phyloP scores from a whole-genome alignment of 2,113 vertebrate species.

The Catharus fuscescens region DNA sequence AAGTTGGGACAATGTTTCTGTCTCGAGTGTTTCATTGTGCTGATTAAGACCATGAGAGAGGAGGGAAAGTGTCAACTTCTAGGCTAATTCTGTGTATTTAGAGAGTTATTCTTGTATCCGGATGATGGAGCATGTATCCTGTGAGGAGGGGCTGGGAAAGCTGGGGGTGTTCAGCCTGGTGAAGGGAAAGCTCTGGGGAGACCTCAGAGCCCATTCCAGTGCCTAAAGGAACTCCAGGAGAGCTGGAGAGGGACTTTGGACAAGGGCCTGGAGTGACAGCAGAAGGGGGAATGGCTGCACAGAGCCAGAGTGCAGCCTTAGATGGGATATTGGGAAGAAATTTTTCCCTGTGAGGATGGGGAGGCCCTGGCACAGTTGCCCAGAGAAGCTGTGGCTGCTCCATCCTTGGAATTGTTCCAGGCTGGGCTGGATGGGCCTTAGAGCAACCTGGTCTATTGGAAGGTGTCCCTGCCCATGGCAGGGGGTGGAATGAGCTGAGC shows the following conservation, averaged over 20 bases:
- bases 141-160: background rate
- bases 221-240: background rate
- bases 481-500: background rate
- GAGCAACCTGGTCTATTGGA: fast-evolving
- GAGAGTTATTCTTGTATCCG: background rate
- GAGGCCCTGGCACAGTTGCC: background rate
- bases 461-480: background rate
- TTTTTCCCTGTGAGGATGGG: fast-evolving
- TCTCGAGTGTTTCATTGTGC: fast-evolving
- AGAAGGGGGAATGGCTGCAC: background rate
- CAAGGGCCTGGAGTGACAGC: fast-evolving
- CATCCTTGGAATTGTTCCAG: background rate
- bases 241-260: background rate
- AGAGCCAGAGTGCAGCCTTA: background rate
- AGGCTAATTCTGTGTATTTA: background rate
- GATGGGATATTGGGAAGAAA: background rate
- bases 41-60: background rate
- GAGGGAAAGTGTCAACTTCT: background rate
- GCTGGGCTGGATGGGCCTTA: fast-evolving
- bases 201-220: background rate
- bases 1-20: background rate
- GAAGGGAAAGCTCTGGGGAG: background rate
- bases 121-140: fast-evolving
- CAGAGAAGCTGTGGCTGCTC: background rate
- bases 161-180: background rate